These are phyloP conservation scores for Montipora capricornis DNA, from an alignment of 64 coral and sea anemone genomes.

Conservation along the genomic window DNA sequence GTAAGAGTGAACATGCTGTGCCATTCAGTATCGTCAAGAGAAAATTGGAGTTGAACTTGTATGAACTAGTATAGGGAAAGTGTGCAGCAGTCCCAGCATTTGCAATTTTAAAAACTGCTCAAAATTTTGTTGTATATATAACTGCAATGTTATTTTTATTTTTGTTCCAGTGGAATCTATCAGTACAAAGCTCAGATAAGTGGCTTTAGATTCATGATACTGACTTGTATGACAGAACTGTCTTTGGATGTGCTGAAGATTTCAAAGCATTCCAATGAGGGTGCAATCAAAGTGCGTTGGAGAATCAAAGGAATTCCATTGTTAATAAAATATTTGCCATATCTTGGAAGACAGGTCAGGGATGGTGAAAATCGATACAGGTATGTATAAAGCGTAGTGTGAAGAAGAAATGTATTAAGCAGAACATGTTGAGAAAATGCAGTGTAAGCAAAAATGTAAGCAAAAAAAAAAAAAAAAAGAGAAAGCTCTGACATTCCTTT, in stretches of 20 bases:
- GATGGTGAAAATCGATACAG: conserved; percentile 18
- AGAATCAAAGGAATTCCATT: conserved; percentile 91
- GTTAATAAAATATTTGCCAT: conserved; percentile 62
- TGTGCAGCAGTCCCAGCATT: too few relatives aligned
- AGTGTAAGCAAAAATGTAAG: too few relatives aligned
- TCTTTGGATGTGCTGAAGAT: conserved; percentile 92
- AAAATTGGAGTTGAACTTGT: too few relatives aligned
- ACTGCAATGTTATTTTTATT: background rate
- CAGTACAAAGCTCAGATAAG: conserved; percentile 71
- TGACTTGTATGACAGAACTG: conserved; percentile 71
- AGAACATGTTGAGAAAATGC: too few relatives aligned
- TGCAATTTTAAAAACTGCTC: background rate
- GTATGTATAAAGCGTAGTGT: background rate
- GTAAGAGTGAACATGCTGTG: too few relatives aligned
- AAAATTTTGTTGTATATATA: too few relatives aligned
- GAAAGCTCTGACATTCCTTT: too few relatives aligned
- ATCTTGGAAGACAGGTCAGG: conserved; percentile 51
- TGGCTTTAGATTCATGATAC: conserved; percentile 53
- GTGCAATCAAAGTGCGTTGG: conserved; percentile 91
- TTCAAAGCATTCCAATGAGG: conserved; percentile 84
- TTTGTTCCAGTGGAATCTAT: conserved; percentile 72
- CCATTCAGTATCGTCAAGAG: too few relatives aligned
- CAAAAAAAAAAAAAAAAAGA: too few relatives aligned
- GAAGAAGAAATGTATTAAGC: too few relatives aligned
- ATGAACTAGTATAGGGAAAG: too few relatives aligned